A percentile compares a stretch with the other conserved stretches of the same genome.
These are phyloP conservation scores for Aphrophora alni DNA, from an alignment of 2,888 invertebrate species.

Conservation along the genomic window DNA sequence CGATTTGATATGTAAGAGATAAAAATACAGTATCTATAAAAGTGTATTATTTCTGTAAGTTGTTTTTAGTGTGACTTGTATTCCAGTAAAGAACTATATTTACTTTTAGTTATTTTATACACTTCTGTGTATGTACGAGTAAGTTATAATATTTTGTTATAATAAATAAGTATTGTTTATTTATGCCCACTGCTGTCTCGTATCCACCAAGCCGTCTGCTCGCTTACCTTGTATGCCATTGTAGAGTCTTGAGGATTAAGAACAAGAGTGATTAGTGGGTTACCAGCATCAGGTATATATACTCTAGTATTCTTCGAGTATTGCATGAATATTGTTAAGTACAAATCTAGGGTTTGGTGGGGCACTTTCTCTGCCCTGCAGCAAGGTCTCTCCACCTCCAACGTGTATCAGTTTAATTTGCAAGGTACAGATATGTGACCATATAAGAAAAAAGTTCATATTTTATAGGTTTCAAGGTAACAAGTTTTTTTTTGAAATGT, in stretches of 20 bases:
- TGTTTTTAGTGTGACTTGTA: too few relatives aligned
- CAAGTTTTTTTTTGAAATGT: too few relatives aligned
- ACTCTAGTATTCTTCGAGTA: background rate
- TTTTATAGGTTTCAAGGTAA: too few relatives aligned
- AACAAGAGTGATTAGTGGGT: background rate
- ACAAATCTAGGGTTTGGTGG: background rate
- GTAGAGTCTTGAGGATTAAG: constrained; percentile 12
- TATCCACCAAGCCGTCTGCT: background rate
- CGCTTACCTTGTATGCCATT: constrained; percentile 34
- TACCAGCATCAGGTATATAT: background rate
- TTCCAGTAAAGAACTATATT: too few relatives aligned
- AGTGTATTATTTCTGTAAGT: too few relatives aligned
- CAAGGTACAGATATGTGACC: background rate
- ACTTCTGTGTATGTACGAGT: too few relatives aligned
- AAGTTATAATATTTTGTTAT: too few relatives aligned
- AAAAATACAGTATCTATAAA: too few relatives aligned
- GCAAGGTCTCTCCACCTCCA: background rate
- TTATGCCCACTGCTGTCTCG: background rate
- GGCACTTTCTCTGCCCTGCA: background rate
- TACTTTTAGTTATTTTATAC: too few relatives aligned
- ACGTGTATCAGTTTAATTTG: background rate
- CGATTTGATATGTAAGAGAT: too few relatives aligned
- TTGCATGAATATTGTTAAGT: background rate
- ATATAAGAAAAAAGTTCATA: background rate
- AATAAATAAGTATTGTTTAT: too few relatives aligned